Conservation (phyloP, 1,140 invertebrate genomes). For the Drosophila equinoxialis region DNA sequence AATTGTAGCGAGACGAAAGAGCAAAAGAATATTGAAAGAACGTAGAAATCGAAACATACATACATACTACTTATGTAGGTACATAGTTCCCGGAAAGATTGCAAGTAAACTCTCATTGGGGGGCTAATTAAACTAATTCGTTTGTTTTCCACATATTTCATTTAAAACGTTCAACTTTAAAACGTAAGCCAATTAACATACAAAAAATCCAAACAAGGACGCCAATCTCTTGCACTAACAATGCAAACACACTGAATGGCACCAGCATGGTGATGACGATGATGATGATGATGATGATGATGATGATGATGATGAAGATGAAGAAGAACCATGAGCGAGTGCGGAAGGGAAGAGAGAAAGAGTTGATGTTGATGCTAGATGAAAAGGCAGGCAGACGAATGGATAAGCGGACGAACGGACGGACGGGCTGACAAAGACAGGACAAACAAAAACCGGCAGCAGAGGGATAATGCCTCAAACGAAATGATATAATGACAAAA, state of each 20-base stretch:
- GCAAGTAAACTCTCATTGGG: not conserved
- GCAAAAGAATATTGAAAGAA: not conserved
- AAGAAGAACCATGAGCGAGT: not conserved
- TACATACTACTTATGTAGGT: not conserved
- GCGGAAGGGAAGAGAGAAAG: not conserved
- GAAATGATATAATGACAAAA: conserved; percentile 65
- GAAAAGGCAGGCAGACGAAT: not conserved
- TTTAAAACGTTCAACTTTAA: conserved; percentile 7
- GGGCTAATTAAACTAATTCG: conserved; percentile 4
- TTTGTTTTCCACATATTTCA: conserved; percentile 6
- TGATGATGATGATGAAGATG: too few species aligned
- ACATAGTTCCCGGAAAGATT: not conserved
- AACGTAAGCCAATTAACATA: conserved; percentile 18
- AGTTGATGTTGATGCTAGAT: not conserved
- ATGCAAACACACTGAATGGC: conserved; percentile 9
- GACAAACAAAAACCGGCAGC: conserved; percentile 10
- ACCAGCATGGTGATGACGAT: not conserved
- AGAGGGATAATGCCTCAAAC: conserved; percentile 63
- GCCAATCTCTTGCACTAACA: conserved; percentile 3
- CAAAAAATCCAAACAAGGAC: conserved; percentile 13
- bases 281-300: too few species aligned
- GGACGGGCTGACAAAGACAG: not conserved
- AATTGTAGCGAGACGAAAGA: not conserved
- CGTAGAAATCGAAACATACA: not conserved
- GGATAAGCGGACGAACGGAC: too few species aligned